These are phyloP conservation scores for Datnioides undecimradiatus DNA, from an alignment of 2,113 vertebrate species.

Conservation along the genomic window DNA sequence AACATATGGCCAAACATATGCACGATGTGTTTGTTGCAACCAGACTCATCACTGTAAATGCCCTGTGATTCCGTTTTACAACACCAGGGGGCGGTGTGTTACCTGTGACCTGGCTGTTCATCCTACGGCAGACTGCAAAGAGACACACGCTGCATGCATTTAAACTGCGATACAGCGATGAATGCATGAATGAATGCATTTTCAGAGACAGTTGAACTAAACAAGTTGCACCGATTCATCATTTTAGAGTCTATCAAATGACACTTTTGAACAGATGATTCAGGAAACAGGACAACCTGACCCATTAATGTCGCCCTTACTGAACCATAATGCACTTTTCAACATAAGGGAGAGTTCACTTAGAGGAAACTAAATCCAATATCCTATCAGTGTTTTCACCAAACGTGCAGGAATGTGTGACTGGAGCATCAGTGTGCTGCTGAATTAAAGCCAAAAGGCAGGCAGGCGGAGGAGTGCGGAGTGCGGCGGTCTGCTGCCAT, in stretches of 20 bases:
- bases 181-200: neutral
- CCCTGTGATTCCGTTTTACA: neutral
- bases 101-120: neutral
- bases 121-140: too few species aligned
- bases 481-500: neutral
- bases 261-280: neutral
- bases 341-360: neutral
- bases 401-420: too few species aligned
- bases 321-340: neutral
- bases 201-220: too few species aligned
- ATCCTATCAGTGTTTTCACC: neutral
- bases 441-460: neutral
- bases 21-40: neutral
- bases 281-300: neutral
- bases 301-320: neutral
- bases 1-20: neutral
- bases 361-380: neutral
- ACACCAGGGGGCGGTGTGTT: constrained; percentile 10
- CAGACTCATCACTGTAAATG: neutral
- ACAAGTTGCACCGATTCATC: too few species aligned
- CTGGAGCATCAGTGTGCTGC: neutral
- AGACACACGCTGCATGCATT: neutral
- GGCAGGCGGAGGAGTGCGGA: too few species aligned
- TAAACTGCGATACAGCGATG: neutral
- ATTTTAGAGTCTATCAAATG: neutral